phyloP scores from a whole-genome alignment of 2,797 vertebrate genomes.

The Heliangelus exortis region DNA sequence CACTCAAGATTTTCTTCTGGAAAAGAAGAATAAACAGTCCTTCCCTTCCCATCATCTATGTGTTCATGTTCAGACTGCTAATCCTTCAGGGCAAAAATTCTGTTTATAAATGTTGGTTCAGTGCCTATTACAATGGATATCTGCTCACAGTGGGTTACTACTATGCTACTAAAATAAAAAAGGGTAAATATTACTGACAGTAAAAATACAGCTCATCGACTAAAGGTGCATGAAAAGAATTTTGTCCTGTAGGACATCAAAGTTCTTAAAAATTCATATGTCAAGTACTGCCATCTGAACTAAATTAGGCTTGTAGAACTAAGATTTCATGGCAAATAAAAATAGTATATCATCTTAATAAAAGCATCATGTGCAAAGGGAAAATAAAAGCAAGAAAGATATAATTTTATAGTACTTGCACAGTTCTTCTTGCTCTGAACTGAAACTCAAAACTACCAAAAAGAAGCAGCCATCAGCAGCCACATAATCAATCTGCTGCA shows the following conservation, averaged over 20 bases:
- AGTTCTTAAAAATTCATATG: slow-evolving; percentile 78
- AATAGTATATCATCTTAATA: slow-evolving; percentile 80
- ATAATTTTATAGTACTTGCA: slow-evolving; percentile 68
- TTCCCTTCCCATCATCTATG: background rate
- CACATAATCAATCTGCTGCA: slow-evolving; percentile 67
- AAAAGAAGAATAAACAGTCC: background rate
- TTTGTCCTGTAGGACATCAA: slow-evolving; percentile 73
- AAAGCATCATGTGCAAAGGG: slow-evolving; percentile 75
- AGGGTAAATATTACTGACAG: slow-evolving; percentile 16
- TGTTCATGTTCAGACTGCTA: background rate
- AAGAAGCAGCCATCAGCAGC: slow-evolving; percentile 69
- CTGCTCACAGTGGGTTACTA: slow-evolving; percentile 21
- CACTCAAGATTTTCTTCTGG: background rate
- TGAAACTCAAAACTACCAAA: slow-evolving; percentile 75
- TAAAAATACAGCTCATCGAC: slow-evolving; percentile 68
- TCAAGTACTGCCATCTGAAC: slow-evolving; percentile 79
- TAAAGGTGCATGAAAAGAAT: slow-evolving; percentile 69
- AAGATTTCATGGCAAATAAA: slow-evolving; percentile 82
- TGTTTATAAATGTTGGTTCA: slow-evolving; percentile 17
- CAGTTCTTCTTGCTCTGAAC: slow-evolving; percentile 65
- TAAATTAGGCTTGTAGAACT: slow-evolving; percentile 78
- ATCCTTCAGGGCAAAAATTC: background rate
- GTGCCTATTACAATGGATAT: background rate
- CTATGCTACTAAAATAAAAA: background rate
- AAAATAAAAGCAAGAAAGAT: slow-evolving; percentile 75